phyloP scores from a whole-genome alignment of 2,797 vertebrate species.

The Syngnathus acus region DNA sequence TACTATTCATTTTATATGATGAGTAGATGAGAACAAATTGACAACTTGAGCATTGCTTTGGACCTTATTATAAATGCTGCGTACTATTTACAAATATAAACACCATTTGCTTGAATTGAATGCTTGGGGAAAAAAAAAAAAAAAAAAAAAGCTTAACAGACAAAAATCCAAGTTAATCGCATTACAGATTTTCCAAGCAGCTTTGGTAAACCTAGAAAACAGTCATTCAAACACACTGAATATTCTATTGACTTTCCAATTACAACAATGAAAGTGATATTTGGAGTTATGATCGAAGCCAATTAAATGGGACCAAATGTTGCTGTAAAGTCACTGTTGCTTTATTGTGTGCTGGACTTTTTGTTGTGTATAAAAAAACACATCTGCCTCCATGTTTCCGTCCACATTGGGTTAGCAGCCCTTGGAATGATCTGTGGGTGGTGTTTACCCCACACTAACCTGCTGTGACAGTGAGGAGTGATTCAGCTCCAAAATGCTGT shows the following conservation, averaged over 20 bases:
- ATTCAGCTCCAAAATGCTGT: slow-evolving; percentile 51
- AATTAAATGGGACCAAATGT: too few species aligned
- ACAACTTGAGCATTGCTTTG: not conserved
- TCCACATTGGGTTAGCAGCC: slow-evolving; percentile 32
- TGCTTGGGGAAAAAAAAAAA: not conserved
- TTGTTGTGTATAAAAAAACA: slow-evolving; percentile 10
- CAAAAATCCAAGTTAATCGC: not conserved
- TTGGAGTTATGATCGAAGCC: too few species aligned
- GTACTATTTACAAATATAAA: not conserved
- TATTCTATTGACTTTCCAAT: not conserved
- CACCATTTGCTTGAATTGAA: not conserved
- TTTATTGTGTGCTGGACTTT: too few species aligned
- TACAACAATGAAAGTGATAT: not conserved
- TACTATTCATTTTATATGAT: not conserved
- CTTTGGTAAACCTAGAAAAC: not conserved
- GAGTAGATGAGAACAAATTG: not conserved
- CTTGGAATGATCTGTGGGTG: slow-evolving; percentile 40
- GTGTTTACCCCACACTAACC: slow-evolving; percentile 58
- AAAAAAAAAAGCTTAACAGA: not conserved
- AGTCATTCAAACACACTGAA: not conserved
- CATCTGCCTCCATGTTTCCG: slow-evolving; percentile 19
- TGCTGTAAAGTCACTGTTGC: too few species aligned
- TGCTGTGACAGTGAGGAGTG: slow-evolving; percentile 61
- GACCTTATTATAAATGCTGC: not conserved
- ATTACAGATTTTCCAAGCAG: not conserved